A percentile compares a stretch with the other conserved stretches of the same genome.
Conservation (phyloP, 1,140 invertebrate species). For the Cataglyphis hispanica region DNA sequence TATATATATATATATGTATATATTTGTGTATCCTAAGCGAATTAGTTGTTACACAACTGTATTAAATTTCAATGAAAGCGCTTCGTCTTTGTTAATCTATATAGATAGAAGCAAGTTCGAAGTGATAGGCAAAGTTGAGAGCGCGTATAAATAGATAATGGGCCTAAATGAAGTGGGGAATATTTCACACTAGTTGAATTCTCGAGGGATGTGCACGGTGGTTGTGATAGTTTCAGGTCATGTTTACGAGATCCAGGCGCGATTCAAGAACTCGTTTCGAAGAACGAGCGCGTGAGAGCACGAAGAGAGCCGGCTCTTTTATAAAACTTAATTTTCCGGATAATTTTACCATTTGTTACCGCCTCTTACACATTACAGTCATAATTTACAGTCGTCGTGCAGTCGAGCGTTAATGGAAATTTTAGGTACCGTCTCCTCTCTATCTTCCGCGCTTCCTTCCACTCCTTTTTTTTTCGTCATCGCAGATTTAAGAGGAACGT, state of each 20-base stretch:
- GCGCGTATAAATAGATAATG: conserved; percentile 46
- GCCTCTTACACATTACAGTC: conserved; percentile 65
- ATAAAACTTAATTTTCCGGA: conserved; percentile 73
- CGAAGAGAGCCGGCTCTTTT: conserved; percentile 58
- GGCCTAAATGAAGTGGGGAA: conserved; percentile 42
- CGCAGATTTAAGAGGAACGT: conserved; percentile 45
- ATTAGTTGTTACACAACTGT: neutral
- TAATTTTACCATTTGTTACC: conserved; percentile 74
- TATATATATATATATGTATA: too few species aligned
- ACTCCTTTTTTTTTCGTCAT: neutral
- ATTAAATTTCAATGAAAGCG: neutral
- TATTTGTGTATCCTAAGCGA: neutral
- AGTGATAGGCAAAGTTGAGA: conserved; percentile 40
- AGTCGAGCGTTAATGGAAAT: conserved; percentile 72
- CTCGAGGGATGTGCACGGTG: conserved; percentile 24
- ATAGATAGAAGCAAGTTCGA: conserved; percentile 32
- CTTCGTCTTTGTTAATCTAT: conserved; percentile 7
- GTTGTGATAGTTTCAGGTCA: conserved; percentile 38
- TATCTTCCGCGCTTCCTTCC: conserved; percentile 55
- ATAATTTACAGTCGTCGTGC: conserved; percentile 72
- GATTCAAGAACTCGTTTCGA: conserved; percentile 44
- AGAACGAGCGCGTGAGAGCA: neutral
- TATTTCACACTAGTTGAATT: conserved; percentile 60
- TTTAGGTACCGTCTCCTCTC: conserved; percentile 68
- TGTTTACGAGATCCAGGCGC: conserved; percentile 54